Conservation (phyloP, 2,113 vertebrate species). For the Glareola pratincola region DNA sequence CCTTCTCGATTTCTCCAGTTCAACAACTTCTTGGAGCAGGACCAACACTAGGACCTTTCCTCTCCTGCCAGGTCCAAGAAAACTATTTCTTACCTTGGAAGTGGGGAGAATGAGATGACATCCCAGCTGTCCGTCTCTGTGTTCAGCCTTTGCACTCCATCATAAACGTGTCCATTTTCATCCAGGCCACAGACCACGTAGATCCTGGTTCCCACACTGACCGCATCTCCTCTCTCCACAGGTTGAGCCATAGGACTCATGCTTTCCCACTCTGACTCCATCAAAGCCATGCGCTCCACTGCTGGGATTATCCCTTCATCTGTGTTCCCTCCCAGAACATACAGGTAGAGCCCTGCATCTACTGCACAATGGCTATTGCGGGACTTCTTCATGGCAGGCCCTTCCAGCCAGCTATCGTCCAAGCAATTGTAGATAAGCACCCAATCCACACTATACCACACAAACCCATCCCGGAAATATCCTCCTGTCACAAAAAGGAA, state of each 20-base stretch:
- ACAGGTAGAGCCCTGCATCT: constrained; percentile 75
- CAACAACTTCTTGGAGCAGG: not conserved
- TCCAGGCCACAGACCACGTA: constrained; percentile 88
- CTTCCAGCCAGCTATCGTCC: constrained; percentile 81
- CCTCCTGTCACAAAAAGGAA: constrained; percentile 84
- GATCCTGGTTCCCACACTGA: constrained; percentile 68
- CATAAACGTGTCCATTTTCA: constrained; percentile 84
- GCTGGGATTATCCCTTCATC: constrained; percentile 78
- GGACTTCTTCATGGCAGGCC: constrained; percentile 80
- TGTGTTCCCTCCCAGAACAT: constrained; percentile 83
- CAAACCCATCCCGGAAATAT: constrained; percentile 81
- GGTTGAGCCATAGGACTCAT: constrained; percentile 78
- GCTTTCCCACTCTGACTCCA: constrained; percentile 75
- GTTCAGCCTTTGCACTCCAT: constrained; percentile 82
- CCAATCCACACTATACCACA: constrained; percentile 90
- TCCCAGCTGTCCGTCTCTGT: constrained; percentile 79
- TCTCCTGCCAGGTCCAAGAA: not conserved
- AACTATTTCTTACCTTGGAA: constrained; percentile 76
- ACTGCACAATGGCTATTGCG: constrained; percentile 84
- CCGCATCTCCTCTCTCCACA: constrained; percentile 82
- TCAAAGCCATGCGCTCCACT: constrained; percentile 78
- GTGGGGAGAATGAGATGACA: constrained; percentile 83
- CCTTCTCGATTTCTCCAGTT: not conserved
- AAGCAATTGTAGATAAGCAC: constrained; percentile 80
- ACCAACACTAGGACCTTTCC: not conserved